Base-by-base conservation (phyloP, 1,140 invertebrate genomes). In the Radopholus similis region DNA sequence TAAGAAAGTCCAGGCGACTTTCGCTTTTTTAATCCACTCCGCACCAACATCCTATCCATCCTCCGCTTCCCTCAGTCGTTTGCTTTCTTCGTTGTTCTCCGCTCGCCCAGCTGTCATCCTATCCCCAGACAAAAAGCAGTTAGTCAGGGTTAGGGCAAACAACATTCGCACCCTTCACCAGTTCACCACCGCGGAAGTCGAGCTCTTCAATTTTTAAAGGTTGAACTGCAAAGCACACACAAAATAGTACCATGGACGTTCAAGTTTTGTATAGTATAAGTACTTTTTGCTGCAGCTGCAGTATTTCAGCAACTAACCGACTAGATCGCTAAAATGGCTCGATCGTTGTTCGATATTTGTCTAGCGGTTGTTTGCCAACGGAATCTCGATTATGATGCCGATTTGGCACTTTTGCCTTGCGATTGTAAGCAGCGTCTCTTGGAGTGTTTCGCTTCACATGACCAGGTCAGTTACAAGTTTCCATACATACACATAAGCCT, bases 371-470 rank as follows among this genome's bases (percentile, higher is more conserved):
- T 81, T 8, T 81, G 77, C 44, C 72, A 81, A 44, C 66, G 75
- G 54, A 57, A 58, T 58, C 32, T 81, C n/a, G 64, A 37, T 32
- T 42, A 65, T 9, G 69, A 80, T 66, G 53, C 40, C 32, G 59
- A 62, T 42, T 26, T 81, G 47, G 63, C 70, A 8, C 63, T 68
- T 30, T 67, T 82, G 56, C 80, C 77, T 8, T 70, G 40, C 38
- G 67, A 80, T 44, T 81, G 77, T 54, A 82, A 83, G 32, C 72
- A 78, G 51, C 40, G 66, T 42, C 40, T 81, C 13, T 35, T 81
- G 9, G 80, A 81, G 59, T 81, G 70, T 55, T 82, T 81, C 35
- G 62, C 68, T 30, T 83, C 81, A 38, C 78, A 81, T 70, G 80
- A 81, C 64, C 63, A 69, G 66, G 76, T 80, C 56, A 77, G 37